Conservation (phyloP, 2,113 vertebrate genomes). For the Campylomormyrus tamandua region DNA sequence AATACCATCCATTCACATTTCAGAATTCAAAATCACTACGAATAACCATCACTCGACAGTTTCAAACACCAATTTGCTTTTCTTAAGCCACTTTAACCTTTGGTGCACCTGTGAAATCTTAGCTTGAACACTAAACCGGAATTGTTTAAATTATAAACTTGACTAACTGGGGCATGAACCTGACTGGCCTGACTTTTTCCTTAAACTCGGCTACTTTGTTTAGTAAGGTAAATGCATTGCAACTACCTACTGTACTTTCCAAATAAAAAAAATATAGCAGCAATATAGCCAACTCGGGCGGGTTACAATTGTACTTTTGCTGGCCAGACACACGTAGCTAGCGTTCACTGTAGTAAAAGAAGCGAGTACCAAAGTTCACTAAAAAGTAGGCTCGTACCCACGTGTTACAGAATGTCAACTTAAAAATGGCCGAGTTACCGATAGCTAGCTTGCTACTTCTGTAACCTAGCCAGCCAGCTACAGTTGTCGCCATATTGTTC, state of each 20-base stretch:
- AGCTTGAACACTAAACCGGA: background rate
- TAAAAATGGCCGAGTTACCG: slow-evolving; percentile 16
- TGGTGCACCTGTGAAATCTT: slow-evolving; percentile 7
- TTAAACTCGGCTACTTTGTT: background rate
- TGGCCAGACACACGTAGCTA: background rate
- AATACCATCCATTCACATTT: slow-evolving; percentile 90
- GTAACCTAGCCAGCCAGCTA: slow-evolving; percentile 18
- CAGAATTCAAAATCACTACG: slow-evolving; percentile 72
- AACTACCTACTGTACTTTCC: no score
- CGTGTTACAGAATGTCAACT: slow-evolving; percentile 17
- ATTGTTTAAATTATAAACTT: background rate
- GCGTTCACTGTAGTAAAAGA: background rate
- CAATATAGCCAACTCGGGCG: background rate
- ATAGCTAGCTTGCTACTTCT: background rate
- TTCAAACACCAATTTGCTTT: slow-evolving; percentile 41
- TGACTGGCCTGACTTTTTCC: background rate
- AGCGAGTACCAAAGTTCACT: background rate
- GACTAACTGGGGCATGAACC: background rate
- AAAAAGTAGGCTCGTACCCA: background rate
- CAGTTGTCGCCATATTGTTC: slow-evolving; percentile 15
- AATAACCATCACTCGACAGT: slow-evolving; percentile 70
- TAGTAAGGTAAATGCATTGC: background rate
- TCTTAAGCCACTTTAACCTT: background rate
- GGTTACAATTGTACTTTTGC: background rate
- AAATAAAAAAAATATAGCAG: background rate